Conservation (phyloP, 2,113 vertebrate species). For the Oreotragus oreotragus region DNA sequence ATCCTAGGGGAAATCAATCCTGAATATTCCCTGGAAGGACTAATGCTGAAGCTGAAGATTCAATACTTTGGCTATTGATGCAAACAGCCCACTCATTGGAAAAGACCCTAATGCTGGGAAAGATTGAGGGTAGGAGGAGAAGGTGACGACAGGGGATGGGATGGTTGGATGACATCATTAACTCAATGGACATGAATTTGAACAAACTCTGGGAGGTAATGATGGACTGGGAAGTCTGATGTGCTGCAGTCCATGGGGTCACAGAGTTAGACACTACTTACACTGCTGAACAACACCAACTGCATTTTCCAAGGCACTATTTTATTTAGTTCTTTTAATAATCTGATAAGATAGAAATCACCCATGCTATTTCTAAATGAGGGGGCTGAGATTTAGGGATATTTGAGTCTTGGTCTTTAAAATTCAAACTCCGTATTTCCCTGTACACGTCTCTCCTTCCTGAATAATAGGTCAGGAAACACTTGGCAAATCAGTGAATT, state of each 20-base stretch:
- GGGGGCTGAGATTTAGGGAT: background rate
- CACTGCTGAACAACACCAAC: background rate
- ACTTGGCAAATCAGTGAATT: background rate
- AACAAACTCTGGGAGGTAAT: background rate
- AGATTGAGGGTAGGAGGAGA: background rate
- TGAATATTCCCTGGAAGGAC: background rate
- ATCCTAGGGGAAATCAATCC: background rate
- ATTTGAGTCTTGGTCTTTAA: background rate
- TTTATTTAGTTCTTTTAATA: constrained; percentile 35
- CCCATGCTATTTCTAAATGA: background rate
- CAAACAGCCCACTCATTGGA: background rate
- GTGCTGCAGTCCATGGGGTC: background rate
- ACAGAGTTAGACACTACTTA: background rate
- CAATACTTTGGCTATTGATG: background rate
- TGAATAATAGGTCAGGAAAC: background rate
- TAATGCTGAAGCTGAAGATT: background rate
- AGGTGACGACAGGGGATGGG: background rate
- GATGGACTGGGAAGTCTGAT: background rate
- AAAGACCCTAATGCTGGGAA: background rate
- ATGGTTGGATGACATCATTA: background rate
- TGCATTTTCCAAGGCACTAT: background rate
- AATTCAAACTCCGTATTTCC: background rate
- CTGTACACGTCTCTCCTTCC: background rate
- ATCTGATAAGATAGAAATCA: background rate
- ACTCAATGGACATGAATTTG: background rate